Evolutionary conservation across 1,140 invertebrate genomes (phyloP).

Genomic region (Drosophila azteca): DNA sequence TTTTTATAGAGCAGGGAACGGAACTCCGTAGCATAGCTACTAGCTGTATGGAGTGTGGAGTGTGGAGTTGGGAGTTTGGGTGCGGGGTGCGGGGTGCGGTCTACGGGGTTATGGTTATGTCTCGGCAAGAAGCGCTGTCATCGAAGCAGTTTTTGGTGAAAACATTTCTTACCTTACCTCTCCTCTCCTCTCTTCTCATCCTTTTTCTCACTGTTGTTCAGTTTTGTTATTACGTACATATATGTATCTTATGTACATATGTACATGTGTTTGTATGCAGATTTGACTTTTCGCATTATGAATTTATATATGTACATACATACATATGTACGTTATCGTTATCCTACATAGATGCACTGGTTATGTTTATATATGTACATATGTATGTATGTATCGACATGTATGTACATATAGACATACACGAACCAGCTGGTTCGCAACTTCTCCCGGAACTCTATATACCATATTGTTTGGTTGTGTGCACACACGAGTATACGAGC

Average conservation of each 20-base stretch:
- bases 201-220: background rate
- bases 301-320: constrained; percentile 7
- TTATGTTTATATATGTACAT: constrained; percentile 29
- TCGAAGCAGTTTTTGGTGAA: background rate
- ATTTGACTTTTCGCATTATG: too few relatives aligned
- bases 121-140: too few relatives aligned
- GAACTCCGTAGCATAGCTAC: too few relatives aligned
- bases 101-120: too few relatives aligned
- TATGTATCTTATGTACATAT: too few relatives aligned
- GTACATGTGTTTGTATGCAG: too few relatives aligned
- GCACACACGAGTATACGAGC: constrained; percentile 8
- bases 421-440: constrained; percentile 46
- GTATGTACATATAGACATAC: constrained; percentile 46
- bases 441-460: constrained; percentile 36
- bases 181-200: background rate
- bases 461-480: constrained; percentile 41
- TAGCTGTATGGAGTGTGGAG: too few relatives aligned
- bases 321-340: too few relatives aligned
- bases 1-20: background rate
- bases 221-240: background rate
- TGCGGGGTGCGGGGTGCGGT: too few relatives aligned
- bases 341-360: background rate
- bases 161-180: background rate
- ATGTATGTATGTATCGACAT: constrained; percentile 10
- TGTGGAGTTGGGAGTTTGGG: too few relatives aligned